Conservation (phyloP, 2,888 invertebrate species). For the Cryptocheilus praepositus region DNA sequence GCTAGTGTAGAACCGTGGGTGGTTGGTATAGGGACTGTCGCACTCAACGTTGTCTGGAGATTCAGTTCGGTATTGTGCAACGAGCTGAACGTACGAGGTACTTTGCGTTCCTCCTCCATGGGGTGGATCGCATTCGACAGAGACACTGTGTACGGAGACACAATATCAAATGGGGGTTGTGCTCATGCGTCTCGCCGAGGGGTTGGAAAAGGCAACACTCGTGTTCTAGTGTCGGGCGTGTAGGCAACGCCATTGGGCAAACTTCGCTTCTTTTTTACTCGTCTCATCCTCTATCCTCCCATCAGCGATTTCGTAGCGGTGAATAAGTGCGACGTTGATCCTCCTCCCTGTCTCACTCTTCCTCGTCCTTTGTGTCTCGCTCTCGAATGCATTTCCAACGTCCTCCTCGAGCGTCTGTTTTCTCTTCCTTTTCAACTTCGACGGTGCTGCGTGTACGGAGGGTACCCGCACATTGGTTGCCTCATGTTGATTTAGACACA, state of each 20-base stretch:
- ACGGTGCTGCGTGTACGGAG: no score
- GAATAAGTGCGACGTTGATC: slow-evolving; percentile 28
- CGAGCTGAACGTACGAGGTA: slow-evolving; percentile 27
- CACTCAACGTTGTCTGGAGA: slow-evolving; percentile 42
- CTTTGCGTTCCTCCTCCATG: slow-evolving; percentile 22
- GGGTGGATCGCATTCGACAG: slow-evolving; percentile 17
- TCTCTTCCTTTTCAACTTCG: no score
- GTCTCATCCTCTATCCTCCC: neutral
- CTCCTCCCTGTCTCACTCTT: slow-evolving; percentile 10
- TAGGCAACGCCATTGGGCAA: slow-evolving; percentile 1
- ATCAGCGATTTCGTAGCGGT: slow-evolving; percentile 9
- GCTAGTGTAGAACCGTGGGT: neutral
- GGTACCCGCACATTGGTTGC: no score
- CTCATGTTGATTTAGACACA: no score
- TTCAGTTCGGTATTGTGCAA: slow-evolving; percentile 37
- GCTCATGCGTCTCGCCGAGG: neutral
- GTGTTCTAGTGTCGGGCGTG: neutral
- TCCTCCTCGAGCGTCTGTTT: neutral
- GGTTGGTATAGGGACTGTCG: slow-evolving; percentile 20
- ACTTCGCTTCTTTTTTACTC: slow-evolving; percentile 4
- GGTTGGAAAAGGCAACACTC: neutral
- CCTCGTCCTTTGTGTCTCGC: slow-evolving; percentile 10
- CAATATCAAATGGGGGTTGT: slow-evolving; percentile 36
- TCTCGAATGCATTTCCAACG: slow-evolving; percentile 4
- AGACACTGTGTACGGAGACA: slow-evolving; percentile 14